These are phyloP conservation scores for Phortica variegata DNA, from an alignment of 1,140 invertebrate genomes.

Conservation along the genomic window DNA sequence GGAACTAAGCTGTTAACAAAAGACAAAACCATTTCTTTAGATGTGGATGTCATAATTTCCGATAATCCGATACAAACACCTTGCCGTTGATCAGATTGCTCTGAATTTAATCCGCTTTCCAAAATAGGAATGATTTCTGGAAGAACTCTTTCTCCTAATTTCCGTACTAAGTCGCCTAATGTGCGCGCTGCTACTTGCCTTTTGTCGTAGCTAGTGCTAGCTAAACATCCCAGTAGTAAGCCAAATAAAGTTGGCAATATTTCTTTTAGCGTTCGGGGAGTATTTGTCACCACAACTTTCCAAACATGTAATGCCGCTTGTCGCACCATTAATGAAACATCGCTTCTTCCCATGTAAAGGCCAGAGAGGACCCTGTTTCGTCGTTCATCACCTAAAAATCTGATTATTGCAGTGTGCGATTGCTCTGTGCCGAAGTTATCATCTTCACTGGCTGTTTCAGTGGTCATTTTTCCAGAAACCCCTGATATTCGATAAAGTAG, in stretches of 20 bases:
- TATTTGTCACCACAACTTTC: constrained; percentile 98
- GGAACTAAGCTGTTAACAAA: constrained; percentile 96
- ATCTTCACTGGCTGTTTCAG: constrained; percentile 96
- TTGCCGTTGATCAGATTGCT: constrained; percentile 89
- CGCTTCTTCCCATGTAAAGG: constrained; percentile 95
- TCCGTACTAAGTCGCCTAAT: constrained; percentile 94
- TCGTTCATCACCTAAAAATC: constrained; percentile 81
- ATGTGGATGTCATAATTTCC: constrained; percentile 97
- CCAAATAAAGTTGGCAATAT: constrained; percentile 94
- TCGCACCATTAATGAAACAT: constrained; percentile 94
- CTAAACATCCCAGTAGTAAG: constrained; percentile 87
- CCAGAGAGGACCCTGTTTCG: constrained; percentile 93
- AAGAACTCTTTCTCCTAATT: constrained; percentile 95
- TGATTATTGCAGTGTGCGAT: constrained; percentile 89
- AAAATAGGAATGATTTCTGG: constrained; percentile 98
- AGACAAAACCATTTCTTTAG: constrained; percentile 88
- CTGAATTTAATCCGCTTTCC: constrained; percentile 88
- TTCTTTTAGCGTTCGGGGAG: constrained; percentile 92
- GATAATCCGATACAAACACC: constrained; percentile 97
- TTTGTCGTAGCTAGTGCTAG: constrained; percentile 94
- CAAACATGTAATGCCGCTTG: constrained; percentile 97
- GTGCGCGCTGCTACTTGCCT: constrained; percentile 94
- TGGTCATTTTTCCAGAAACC: constrained; percentile 98
- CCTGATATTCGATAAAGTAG: constrained; percentile 95
- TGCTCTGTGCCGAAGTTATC: constrained; percentile 99